Percentiles rank a stretch among this genome's conserved stretches.
phyloP scores from a whole-genome alignment of 30 jellyfish, hydroid and myxozoan genomes.

The Hydractinia echinata region DNA sequence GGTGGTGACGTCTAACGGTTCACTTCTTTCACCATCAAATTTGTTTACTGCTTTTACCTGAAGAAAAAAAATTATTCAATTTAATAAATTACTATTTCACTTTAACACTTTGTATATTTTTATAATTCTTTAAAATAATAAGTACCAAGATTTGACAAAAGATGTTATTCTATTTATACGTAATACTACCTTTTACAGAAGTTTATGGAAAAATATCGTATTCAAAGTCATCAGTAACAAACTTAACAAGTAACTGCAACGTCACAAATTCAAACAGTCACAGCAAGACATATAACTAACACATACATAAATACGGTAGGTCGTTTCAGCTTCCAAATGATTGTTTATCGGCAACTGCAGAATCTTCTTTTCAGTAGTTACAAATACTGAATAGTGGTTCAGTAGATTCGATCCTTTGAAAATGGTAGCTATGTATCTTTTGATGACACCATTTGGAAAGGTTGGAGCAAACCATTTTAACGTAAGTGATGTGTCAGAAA shows the following conservation, averaged over 20 bases:
- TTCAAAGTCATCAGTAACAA: neutral
- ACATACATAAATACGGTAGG: slow-evolving; percentile 3
- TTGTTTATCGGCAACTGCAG: neutral
- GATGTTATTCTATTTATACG: no score
- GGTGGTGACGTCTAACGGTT: slow-evolving; percentile 15
- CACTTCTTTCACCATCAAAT: slow-evolving; percentile 2
- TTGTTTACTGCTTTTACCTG: slow-evolving; percentile 16
- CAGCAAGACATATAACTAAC: neutral
- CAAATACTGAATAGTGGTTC: neutral
- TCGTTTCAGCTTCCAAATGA: slow-evolving; percentile 15
- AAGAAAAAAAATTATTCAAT: neutral
- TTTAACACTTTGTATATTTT: no score
- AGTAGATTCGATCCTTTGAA: neutral
- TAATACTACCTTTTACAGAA: no score
- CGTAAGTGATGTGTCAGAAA: slow-evolving; percentile 16
- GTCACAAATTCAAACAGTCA: neutral
- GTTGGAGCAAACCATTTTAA: slow-evolving; percentile 25
- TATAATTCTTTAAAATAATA: no score
- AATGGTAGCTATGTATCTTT: neutral
- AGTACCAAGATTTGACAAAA: no score
- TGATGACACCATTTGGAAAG: slow-evolving; percentile 26
- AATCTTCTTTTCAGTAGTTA: neutral
- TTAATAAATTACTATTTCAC: no score
- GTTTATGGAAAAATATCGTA: no score
- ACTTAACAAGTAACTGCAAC: neutral